Base-by-base conservation (phyloP, 2,888 invertebrate genomes). In the Melinopterus prodromus region DNA sequence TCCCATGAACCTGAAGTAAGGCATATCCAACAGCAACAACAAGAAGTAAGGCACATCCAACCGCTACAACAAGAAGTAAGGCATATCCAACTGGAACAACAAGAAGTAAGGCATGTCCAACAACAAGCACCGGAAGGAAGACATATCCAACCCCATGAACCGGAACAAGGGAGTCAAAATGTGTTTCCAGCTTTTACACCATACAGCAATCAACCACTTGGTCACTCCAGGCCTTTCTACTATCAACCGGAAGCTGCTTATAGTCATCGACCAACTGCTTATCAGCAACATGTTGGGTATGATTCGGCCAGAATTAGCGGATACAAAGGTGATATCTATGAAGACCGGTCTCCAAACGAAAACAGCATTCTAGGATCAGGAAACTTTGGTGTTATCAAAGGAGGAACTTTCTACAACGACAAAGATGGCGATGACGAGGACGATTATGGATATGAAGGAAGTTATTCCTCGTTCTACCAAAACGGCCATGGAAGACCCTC, bases 331-430 rank as follows among this genome's bases (percentile, higher is more conserved):
- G 81, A 84, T 36, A 82, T 80, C 16, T 84, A 81, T 71, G 81
- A 82, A 14, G 80, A 81, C 9, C 75, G 81, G 36, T 80, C 84
- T 0, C 82, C 83, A 70, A 80, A 81, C n/a, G 81, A 92, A 84
- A 91, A 93, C 26, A 92, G 93, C 72, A 91, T 96, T 14, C 89
- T 97, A 6, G 94, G 97, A 6, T 96, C 96, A 0, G 96, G 96
- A 0, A 96, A 96, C 88, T 97, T 97, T 85, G 96, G 96, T 0
- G 96, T 97, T 0, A 94, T 97, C 77, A 92, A 93, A 79, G 97
- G 97, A 4, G 97, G 96, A 5, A 97, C 97, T 3, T 97, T 96
- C 89, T 95, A 95, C 84, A 93, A 93, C 12, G 79, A 80, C 12
- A 80, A 80, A 70, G 94, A 93, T 83, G 37, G 74, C 26, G 93